Evolutionary conservation across 2,797 vertebrate genomes (phyloP).

Genomic region (Pteropus rufus): DNA sequence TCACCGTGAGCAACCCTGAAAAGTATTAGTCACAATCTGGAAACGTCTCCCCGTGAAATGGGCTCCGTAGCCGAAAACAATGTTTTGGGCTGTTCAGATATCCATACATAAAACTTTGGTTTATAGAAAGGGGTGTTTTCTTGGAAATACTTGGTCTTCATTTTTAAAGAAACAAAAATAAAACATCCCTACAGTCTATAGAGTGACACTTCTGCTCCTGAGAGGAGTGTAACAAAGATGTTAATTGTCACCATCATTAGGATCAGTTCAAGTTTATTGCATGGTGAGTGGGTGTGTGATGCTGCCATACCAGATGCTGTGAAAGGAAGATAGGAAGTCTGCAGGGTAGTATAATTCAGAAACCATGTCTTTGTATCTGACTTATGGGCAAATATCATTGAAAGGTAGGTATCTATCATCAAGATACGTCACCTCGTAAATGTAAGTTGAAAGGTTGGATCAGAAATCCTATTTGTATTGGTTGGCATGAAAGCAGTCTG

Average conservation of each 20-base stretch:
- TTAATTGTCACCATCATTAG: rapidly evolving
- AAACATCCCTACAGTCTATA: neutral
- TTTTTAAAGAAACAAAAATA: constrained; percentile 33
- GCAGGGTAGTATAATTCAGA: neutral
- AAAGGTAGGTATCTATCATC: neutral
- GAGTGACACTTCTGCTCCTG: neutral
- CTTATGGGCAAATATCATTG: neutral
- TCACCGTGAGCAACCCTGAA: neutral
- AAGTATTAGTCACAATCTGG: neutral
- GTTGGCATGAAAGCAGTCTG: neutral
- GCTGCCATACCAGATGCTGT: rapidly evolving
- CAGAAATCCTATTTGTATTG: constrained; percentile 5
- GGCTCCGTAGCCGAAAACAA: neutral
- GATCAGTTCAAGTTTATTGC: rapidly evolving
- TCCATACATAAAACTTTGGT: neutral
- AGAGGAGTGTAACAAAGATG: neutral
- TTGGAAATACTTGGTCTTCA: neutral
- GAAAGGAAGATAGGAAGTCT: neutral
- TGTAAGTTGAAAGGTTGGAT: constrained; percentile 35
- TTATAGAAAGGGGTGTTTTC: neutral
- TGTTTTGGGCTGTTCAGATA: neutral
- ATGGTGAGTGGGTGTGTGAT: neutral
- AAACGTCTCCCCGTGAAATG: neutral
- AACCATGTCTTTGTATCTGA: neutral
- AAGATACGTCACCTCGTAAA: neutral